Conservation (phyloP, 2,888 invertebrate species). For the Cataglyphis altisquamis region DNA sequence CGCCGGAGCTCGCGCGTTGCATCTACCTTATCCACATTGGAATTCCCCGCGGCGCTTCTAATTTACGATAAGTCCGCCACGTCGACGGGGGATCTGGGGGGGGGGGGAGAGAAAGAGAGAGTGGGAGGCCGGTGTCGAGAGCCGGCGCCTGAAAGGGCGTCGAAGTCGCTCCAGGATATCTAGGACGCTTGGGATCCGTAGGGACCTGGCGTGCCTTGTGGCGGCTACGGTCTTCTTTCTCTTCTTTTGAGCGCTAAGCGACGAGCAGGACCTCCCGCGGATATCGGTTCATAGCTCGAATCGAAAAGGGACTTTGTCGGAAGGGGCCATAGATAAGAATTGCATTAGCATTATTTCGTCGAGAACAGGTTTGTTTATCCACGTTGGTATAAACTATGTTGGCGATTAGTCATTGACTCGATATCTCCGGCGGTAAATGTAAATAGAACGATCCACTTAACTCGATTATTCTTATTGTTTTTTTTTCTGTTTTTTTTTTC, state of each 20-base stretch:
- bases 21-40: conserved; percentile 72
- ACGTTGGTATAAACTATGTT: conserved; percentile 7
- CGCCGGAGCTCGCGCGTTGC: conserved; percentile 34
- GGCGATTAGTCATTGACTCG: conserved; percentile 22
- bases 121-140: conserved; percentile 64
- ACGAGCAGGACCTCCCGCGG: conserved; percentile 44
- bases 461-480: not conserved
- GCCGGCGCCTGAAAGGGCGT: conserved; percentile 67
- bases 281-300: conserved; percentile 40
- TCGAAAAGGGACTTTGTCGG: conserved; percentile 22
- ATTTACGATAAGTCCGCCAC: conserved; percentile 76
- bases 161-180: conserved; percentile 62
- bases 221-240: not conserved
- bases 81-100: conserved; percentile 51
- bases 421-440: not conserved
- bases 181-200: conserved; percentile 44
- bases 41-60: conserved; percentile 78
- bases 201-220: conserved; percentile 40
- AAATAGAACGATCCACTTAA: not conserved
- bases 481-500: conserved; percentile 5
- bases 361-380: conserved; percentile 17
- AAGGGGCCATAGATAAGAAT: conserved; percentile 36
- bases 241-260: conserved; percentile 18
- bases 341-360: conserved; percentile 49
- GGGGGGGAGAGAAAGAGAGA: not conserved